phyloP scores from a whole-genome alignment of 2,113 vertebrate genomes.

The Zosterops japonicus region DNA sequence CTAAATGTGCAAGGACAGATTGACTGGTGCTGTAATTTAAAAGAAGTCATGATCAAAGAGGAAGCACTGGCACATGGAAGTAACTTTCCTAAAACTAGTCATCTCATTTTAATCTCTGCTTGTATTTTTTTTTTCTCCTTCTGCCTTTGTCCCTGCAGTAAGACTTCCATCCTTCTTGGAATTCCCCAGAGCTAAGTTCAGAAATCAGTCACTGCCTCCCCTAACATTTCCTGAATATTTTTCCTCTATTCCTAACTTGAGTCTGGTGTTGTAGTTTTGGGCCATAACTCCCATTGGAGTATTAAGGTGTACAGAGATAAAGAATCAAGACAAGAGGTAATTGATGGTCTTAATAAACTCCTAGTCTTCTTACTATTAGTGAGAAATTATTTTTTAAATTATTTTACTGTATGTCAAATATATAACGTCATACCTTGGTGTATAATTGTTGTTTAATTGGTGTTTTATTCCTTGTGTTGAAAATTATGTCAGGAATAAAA shows the following conservation, averaged over 20 bases:
- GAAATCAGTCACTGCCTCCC: neutral
- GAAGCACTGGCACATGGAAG: neutral
- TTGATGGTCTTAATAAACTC: conserved; percentile 51
- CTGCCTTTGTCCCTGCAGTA: neutral
- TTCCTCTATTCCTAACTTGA: neutral
- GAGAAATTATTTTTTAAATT: conserved; percentile 16
- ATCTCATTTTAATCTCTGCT: neutral
- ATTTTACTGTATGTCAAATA: conserved; percentile 63
- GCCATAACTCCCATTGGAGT: neutral
- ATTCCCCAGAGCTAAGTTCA: neutral
- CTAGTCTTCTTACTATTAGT: conserved; percentile 14
- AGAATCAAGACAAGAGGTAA: neutral
- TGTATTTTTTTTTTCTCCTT: neutral
- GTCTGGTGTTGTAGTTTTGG: neutral
- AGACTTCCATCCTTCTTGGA: neutral
- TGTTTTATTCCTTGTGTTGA: conserved; percentile 67
- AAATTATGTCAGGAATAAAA: conserved; percentile 68
- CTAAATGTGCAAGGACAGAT: neutral
- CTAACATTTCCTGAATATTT: neutral
- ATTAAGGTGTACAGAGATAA: neutral
- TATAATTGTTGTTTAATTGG: conserved; percentile 75
- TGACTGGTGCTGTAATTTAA: neutral
- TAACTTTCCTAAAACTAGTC: neutral
- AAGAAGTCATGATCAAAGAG: neutral
- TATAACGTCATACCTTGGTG: conserved; percentile 63